Percentiles rank a stretch among this genome's conserved stretches.
phyloP scores from a whole-genome alignment of 2,888 invertebrate species.

The Nycteola revayana region DNA sequence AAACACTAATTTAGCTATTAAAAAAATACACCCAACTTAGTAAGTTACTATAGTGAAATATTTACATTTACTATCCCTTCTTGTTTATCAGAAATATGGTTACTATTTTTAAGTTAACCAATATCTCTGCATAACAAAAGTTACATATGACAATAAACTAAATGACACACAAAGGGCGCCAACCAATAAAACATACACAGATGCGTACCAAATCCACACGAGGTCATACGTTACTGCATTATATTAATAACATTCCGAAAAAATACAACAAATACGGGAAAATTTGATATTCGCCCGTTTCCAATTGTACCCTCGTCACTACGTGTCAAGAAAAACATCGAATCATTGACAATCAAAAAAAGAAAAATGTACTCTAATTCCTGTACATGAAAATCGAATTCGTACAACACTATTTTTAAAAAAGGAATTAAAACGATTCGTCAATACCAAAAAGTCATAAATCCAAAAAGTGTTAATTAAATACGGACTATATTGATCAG shows the following conservation, averaged over 20 bases:
- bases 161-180: constrained; percentile 33
- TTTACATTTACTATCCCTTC: too few relatives aligned
- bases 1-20: too few relatives aligned
- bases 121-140: not conserved
- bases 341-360: constrained; percentile 26
- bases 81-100: too few relatives aligned
- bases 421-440: constrained; percentile 18
- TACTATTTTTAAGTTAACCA: too few relatives aligned
- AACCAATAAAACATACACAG: constrained; percentile 55
- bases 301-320: constrained; percentile 56
- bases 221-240: constrained; percentile 55
- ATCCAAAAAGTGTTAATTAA: constrained; percentile 5
- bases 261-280: constrained; percentile 49
- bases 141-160: constrained; percentile 18
- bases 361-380: constrained; percentile 21
- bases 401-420: constrained; percentile 1
- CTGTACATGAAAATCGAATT: constrained; percentile 1
- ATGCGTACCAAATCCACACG: constrained; percentile 56
- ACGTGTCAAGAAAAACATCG: constrained; percentile 50
- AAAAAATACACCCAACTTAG: too few relatives aligned
- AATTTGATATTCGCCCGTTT: constrained; percentile 57
- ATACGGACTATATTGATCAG: constrained; percentile 9
- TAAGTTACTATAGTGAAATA: too few relatives aligned
- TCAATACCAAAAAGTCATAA: constrained; percentile 5
- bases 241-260: constrained; percentile 57